These are phyloP conservation scores for Ailurus styani DNA, from an alignment of 2,113 vertebrate genomes.

Conservation along the genomic window DNA sequence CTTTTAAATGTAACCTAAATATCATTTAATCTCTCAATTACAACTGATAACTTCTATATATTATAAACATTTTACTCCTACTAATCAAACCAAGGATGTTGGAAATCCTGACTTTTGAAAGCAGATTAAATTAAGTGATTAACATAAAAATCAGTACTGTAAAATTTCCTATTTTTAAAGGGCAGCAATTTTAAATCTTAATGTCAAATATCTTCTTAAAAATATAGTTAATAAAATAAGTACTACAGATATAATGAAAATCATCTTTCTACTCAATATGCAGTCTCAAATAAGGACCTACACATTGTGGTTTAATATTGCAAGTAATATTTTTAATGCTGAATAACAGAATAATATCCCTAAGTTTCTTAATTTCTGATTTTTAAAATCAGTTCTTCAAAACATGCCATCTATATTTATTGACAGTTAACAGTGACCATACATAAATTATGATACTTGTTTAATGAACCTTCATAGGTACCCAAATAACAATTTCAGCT, in stretches of 20 bases:
- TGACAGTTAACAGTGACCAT: neutral
- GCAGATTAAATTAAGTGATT: neutral
- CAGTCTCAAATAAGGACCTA: neutral
- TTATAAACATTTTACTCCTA: neutral
- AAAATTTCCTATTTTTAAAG: neutral
- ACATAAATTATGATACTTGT: neutral
- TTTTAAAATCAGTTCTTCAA: slow-evolving; percentile 12
- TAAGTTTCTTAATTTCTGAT: neutral
- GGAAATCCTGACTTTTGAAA: slow-evolving; percentile 30
- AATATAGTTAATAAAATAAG: neutral
- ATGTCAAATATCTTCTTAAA: neutral
- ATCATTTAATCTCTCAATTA: neutral
- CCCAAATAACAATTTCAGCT: neutral
- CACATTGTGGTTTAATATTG: neutral
- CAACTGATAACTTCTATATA: neutral
- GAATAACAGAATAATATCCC: neutral
- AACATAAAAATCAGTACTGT: slow-evolving; percentile 15
- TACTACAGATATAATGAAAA: neutral
- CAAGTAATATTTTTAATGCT: neutral
- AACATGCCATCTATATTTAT: neutral
- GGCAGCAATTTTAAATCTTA: neutral
- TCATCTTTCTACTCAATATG: neutral
- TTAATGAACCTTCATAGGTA: neutral
- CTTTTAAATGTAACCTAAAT: neutral
- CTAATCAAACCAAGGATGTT: neutral